phyloP scores from a whole-genome alignment of 2,113 vertebrate genomes.

The Dissostichus mawsoni region DNA sequence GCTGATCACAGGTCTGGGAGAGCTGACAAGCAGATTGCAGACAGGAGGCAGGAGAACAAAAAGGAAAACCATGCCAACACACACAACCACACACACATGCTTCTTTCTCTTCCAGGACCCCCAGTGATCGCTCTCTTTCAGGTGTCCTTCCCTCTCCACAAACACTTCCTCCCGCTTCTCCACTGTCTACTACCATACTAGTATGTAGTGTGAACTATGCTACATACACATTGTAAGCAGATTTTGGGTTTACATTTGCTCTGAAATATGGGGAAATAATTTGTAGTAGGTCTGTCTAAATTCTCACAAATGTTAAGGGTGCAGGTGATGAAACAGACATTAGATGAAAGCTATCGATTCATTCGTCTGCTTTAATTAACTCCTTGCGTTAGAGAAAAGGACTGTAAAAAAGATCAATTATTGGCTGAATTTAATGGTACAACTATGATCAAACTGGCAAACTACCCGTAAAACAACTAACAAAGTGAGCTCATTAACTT shows the following conservation, averaged over 20 bases:
- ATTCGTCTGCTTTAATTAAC: background rate
- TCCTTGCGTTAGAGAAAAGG: background rate
- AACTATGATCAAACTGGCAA: background rate
- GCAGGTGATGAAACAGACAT: too few species aligned
- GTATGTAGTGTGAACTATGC: background rate
- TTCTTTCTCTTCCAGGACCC: conserved; percentile 44
- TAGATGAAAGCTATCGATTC: too few species aligned
- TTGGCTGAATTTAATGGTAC: background rate
- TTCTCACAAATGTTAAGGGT: too few species aligned
- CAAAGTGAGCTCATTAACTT: too few species aligned
- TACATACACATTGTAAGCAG: background rate
- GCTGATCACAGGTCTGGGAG: too few species aligned
- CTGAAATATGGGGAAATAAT: background rate
- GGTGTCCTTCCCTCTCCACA: conserved; percentile 3
- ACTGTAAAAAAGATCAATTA: background rate
- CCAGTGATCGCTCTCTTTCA: conserved; percentile 33
- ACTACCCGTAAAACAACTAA: background rate
- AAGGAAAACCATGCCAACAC: too few species aligned
- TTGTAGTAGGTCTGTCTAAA: too few species aligned
- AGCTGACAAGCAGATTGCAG: too few species aligned
- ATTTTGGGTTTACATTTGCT: background rate
- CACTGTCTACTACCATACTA: background rate
- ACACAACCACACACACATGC: too few species aligned
- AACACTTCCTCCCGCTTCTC: background rate
- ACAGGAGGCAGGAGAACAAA: too few species aligned